Conservation (phyloP, 35 echinoderm and acorn worm species). For the Holothuria glaberrima region DNA sequence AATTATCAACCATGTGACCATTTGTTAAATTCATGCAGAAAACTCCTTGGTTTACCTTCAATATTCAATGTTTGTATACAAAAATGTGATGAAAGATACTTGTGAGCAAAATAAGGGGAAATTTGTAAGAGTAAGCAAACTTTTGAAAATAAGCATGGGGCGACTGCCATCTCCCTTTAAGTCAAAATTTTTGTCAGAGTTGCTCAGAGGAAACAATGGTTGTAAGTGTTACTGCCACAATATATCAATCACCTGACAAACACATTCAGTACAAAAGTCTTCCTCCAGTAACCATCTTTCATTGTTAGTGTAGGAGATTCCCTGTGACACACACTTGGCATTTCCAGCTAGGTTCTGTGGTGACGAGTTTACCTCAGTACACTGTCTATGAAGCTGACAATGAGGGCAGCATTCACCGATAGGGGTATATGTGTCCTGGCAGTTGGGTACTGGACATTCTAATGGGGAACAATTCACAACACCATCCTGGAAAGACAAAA, state of each 20-base stretch:
- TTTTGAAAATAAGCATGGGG: too few relatives aligned
- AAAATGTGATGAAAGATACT: too few relatives aligned
- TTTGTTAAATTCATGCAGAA: too few relatives aligned
- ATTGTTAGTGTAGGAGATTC: constrained; percentile 60
- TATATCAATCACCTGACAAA: constrained; percentile 76
- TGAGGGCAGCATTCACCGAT: constrained; percentile 90
- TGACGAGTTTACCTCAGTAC: constrained; percentile 19
- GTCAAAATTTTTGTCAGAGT: neutral
- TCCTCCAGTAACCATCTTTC: constrained; percentile 82
- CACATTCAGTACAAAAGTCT: constrained; percentile 86
- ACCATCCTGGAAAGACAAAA: constrained; percentile 59
- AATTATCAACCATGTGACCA: too few relatives aligned
- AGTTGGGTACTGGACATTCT: constrained; percentile 64
- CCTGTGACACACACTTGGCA: constrained; percentile 5
- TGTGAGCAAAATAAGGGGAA: too few relatives aligned
- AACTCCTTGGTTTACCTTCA: too few relatives aligned
- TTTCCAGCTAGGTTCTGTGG: constrained; percentile 2
- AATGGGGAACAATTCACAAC: constrained; percentile 67
- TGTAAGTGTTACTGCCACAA: neutral
- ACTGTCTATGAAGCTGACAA: constrained; percentile 71
- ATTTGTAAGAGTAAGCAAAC: too few relatives aligned
- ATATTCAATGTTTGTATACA: too few relatives aligned
- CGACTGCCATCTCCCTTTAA: too few relatives aligned
- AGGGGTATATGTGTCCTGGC: constrained; percentile 77
- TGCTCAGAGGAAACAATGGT: neutral